phyloP scores from a whole-genome alignment of 2,113 vertebrate species.

The Polypterus bichir region DNA sequence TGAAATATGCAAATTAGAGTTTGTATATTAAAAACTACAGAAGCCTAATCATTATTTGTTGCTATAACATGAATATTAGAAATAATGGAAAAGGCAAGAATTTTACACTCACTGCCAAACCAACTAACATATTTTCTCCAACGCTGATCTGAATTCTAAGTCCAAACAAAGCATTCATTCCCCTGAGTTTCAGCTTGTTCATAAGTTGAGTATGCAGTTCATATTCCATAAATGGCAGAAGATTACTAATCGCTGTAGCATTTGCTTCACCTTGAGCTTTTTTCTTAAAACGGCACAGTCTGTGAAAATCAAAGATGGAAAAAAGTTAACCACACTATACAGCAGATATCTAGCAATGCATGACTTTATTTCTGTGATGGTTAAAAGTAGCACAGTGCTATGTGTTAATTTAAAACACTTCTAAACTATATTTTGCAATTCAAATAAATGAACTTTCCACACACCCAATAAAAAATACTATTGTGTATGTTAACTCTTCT shows the following conservation, averaged over 20 bases:
- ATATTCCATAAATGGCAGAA: conserved; percentile 94
- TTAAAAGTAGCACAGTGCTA: too few species aligned
- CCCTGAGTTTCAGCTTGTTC: conserved; percentile 92
- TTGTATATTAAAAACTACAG: too few species aligned
- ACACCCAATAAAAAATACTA: too few species aligned
- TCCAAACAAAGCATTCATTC: conserved; percentile 92
- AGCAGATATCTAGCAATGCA: too few species aligned
- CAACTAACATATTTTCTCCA: conserved; percentile 92
- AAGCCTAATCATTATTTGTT: neutral
- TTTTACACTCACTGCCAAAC: conserved; percentile 72
- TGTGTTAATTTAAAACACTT: too few species aligned
- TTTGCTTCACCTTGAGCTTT: conserved; percentile 94
- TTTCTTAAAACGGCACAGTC: conserved; percentile 90
- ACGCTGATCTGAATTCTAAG: conserved; percentile 88
- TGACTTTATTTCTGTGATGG: too few species aligned
- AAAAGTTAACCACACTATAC: neutral
- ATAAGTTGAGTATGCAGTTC: conserved; percentile 95
- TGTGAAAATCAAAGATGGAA: conserved; percentile 24
- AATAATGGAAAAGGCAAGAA: conserved; percentile 8
- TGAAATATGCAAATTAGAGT: too few species aligned
- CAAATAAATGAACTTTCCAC: too few species aligned
- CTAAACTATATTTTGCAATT: too few species aligned
- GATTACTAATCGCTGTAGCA: conserved; percentile 82
- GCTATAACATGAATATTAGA: neutral
- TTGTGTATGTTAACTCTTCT: too few species aligned